Percentiles rank a stretch among this genome's conserved stretches.
Conservation (phyloP, 2,888 invertebrate genomes). For the Hesperia comma region DNA sequence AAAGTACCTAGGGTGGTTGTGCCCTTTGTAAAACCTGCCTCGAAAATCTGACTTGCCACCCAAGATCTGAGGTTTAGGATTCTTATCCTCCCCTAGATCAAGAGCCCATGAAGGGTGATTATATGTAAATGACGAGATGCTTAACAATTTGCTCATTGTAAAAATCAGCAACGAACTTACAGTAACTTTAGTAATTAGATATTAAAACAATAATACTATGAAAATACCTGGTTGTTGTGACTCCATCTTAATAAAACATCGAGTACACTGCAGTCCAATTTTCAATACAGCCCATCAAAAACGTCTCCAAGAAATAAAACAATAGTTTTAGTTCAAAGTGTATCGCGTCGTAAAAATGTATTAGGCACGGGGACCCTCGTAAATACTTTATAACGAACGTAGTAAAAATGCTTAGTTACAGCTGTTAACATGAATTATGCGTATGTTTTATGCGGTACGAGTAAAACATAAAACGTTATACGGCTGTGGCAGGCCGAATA, state of each 20-base stretch:
- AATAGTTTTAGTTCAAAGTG: slow-evolving; percentile 3
- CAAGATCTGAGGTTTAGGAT: too few relatives aligned
- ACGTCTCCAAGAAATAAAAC: not conserved
- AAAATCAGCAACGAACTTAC: too few relatives aligned
- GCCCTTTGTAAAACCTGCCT: too few relatives aligned
- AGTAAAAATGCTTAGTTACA: slow-evolving; percentile 29
- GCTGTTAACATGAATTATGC: slow-evolving; percentile 26
- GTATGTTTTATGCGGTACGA: slow-evolving; percentile 15
- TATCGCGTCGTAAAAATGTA: slow-evolving; percentile 15
- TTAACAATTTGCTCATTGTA: not conserved
- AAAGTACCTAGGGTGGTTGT: too few relatives aligned
- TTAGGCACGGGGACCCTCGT: slow-evolving; percentile 17
- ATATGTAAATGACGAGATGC: too few relatives aligned
- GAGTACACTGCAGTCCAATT: not conserved
- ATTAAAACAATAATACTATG: too few relatives aligned
- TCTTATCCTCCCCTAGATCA: too few relatives aligned
- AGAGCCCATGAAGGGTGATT: too few relatives aligned
- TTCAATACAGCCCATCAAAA: not conserved
- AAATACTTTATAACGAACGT: slow-evolving; percentile 23
- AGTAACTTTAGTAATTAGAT: too few relatives aligned
- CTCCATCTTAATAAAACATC: too few relatives aligned
- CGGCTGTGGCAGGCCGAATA: not conserved
- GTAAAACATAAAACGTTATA: slow-evolving; percentile 21
- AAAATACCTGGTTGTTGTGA: too few relatives aligned
- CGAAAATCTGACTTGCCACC: too few relatives aligned